phyloP scores from a whole-genome alignment of 2,113 vertebrate genomes.

The Megalops atlanticus region DNA sequence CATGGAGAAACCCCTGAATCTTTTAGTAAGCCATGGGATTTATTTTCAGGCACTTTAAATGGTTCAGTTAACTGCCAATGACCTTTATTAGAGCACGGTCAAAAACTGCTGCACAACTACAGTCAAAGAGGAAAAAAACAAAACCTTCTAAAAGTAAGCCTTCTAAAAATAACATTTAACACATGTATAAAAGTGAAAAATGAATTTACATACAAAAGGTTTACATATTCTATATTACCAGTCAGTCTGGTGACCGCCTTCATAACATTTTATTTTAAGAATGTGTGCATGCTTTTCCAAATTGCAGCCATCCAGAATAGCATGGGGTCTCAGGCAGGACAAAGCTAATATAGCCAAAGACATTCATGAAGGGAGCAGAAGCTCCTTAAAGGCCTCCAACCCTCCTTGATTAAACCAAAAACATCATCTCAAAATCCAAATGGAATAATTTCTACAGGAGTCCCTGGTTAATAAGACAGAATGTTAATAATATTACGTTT shows the following conservation, averaged over 20 bases:
- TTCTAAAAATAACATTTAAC: background rate
- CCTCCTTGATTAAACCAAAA: background rate
- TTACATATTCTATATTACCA: background rate
- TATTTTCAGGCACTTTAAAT: background rate
- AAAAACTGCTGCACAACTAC: background rate
- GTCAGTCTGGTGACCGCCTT: background rate
- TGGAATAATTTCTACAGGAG: no score
- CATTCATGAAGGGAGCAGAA: background rate
- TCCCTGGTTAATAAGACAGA: no score
- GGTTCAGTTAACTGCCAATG: background rate
- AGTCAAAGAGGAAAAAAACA: background rate
- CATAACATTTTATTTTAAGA: background rate
- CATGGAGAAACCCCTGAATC: background rate
- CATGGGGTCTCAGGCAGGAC: background rate
- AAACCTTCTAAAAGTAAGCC: no score
- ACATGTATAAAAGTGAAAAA: background rate
- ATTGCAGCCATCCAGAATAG: no score
- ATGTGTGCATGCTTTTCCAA: background rate
- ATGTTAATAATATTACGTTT: background rate
- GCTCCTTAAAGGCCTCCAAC: background rate
- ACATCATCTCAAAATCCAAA: background rate
- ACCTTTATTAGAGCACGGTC: background rate
- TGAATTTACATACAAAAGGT: background rate
- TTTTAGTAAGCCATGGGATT: background rate
- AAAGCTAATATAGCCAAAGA: background rate